Evolutionary conservation across 2,888 invertebrate genomes (phyloP).

Genomic region (Nesidiocoris tenuis): DNA sequence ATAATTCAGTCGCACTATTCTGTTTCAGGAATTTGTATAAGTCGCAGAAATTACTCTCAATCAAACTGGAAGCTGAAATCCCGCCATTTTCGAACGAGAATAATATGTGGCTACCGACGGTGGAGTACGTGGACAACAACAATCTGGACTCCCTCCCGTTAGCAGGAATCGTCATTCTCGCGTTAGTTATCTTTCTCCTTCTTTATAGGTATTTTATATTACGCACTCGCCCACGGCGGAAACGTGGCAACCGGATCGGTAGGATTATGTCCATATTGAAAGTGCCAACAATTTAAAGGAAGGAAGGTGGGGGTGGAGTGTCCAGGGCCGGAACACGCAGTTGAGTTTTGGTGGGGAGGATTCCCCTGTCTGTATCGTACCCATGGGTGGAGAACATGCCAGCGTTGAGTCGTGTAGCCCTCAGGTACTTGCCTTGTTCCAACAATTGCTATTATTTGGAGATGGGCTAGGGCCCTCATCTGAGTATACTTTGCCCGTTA

Average conservation of each 20-base stretch:
- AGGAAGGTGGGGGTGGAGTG: not conserved
- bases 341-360: too few relatives aligned
- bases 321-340: too few relatives aligned
- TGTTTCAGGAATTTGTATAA: constrained; percentile 69
- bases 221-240: constrained; percentile 54
- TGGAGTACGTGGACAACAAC: constrained; percentile 47
- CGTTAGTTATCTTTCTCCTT: constrained; percentile 45
- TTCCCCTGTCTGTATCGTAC: too few relatives aligned
- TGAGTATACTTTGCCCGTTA: too few relatives aligned
- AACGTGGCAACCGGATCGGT: constrained; percentile 51
- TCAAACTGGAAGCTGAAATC: constrained; percentile 55
- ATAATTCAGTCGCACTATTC: too few relatives aligned
- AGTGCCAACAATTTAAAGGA: constrained; percentile 47
- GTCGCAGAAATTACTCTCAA: constrained; percentile 70
- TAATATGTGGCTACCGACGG: constrained; percentile 48
- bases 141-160: constrained; percentile 47
- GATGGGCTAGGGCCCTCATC: too few relatives aligned
- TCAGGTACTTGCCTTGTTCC: too few relatives aligned
- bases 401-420: too few relatives aligned
- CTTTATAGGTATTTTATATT: constrained; percentile 47
- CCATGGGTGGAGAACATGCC: too few relatives aligned
- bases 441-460: too few relatives aligned
- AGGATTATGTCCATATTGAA: constrained; percentile 49
- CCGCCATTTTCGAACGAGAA: constrained; percentile 50
- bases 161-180: constrained; percentile 44